Evolutionary conservation across 2,797 vertebrate genomes (phyloP).

Genomic region (Todus mexicanus): DNA sequence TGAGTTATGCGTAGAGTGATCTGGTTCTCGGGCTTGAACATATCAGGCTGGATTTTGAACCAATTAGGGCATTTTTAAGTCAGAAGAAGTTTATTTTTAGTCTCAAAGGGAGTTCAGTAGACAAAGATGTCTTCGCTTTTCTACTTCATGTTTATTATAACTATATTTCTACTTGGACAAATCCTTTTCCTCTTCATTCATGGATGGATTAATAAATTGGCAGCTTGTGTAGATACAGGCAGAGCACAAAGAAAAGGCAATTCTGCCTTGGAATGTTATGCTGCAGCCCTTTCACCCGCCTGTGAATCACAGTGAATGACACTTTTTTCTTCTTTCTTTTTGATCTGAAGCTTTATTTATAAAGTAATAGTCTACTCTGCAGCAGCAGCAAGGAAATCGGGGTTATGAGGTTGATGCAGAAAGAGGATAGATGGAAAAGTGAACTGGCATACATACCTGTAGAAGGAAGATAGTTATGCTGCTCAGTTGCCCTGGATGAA

Average conservation of each 20-base stretch:
- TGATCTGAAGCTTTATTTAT: conserved; percentile 25
- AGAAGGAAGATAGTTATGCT: neutral
- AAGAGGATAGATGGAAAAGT: neutral
- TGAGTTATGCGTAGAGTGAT: neutral
- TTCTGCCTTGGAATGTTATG: neutral
- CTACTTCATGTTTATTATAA: neutral
- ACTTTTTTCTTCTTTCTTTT: neutral
- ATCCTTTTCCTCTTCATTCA: neutral
- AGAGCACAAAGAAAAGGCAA: neutral
- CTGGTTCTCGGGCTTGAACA: neutral
- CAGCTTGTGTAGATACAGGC: neutral
- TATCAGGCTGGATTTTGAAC: conserved; percentile 24
- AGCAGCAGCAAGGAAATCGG: neutral
- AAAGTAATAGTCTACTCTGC: neutral
- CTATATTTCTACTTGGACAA: neutral
- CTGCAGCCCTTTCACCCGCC: neutral
- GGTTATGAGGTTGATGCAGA: neutral
- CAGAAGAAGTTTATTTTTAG: conserved; percentile 25
- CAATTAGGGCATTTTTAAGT: neutral
- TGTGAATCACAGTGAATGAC: neutral
- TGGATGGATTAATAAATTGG: conserved; percentile 5
- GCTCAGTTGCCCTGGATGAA: neutral
- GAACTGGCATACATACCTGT: neutral
- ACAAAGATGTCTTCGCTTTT: conserved; percentile 2
- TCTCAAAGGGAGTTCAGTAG: neutral